Evolutionary conservation across 92 coral and sea anemone genomes (phyloP).

Genomic region (Diadumene lineata): DNA sequence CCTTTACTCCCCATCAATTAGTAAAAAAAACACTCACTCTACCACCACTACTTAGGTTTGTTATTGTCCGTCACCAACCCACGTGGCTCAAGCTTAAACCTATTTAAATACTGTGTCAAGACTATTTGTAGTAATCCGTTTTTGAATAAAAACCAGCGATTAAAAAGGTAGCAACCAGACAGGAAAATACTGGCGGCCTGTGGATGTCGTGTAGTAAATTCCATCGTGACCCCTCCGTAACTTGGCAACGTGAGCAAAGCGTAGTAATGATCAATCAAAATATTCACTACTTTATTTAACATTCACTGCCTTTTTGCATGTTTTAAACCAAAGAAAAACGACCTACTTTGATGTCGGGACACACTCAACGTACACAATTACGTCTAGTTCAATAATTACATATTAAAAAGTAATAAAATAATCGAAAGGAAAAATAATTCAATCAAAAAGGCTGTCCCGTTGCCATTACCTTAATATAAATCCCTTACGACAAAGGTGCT

Average conservation of each 20-base stretch:
- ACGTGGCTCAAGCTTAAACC: not conserved
- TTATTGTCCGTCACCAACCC: not conserved
- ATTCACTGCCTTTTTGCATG: too few relatives aligned
- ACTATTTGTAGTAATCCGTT: not conserved
- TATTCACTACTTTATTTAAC: too few relatives aligned
- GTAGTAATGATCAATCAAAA: too few relatives aligned
- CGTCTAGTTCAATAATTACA: too few relatives aligned
- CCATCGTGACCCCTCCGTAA: conserved; percentile 1
- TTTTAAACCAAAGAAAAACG: too few relatives aligned
- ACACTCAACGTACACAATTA: too few relatives aligned
- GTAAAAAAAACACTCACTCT: not conserved
- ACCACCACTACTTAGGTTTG: not conserved
- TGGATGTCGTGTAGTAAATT: not conserved
- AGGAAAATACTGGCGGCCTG: not conserved
- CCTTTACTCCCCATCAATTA: not conserved
- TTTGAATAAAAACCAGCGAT: not conserved
- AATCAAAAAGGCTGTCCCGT: too few relatives aligned
- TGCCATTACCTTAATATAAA: too few relatives aligned
- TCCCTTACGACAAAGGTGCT: too few relatives aligned
- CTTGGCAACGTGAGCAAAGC: not conserved
- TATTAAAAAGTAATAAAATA: too few relatives aligned
- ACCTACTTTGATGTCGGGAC: too few relatives aligned
- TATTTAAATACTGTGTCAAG: not conserved
- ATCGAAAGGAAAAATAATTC: too few relatives aligned
- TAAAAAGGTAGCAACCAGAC: not conserved